Base-by-base conservation (phyloP, 2,797 vertebrate species). In the Neomorphus geoffroyi region DNA sequence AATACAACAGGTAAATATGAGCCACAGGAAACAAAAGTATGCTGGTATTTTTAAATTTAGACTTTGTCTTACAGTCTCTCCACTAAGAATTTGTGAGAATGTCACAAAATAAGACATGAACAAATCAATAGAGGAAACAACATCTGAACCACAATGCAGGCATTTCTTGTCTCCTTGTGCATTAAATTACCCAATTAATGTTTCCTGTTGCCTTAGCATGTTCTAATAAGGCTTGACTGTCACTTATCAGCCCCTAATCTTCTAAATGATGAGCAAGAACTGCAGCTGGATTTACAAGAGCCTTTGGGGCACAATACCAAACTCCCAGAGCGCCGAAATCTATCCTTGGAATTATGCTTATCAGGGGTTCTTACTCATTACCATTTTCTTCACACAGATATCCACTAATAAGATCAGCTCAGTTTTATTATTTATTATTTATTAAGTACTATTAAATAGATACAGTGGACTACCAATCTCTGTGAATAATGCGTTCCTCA, bases 121-220 rank as follows among this genome's bases (percentile, higher is more conserved):
- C 10, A 50, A 80, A 92, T 94, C 88, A 90, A 93, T 93, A 96
- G 71, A 97, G 74, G 54, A 96, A 85, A 46, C 72, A 92, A 62
- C 48, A 75, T 70, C 96, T 95, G 92, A 95, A 85, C 91, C 91
- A 93, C 93, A 92, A 94, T 94, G 83, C 86, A 96, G 94, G 91
- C 89, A 78, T 94, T 61, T 92, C 48, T 92, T 96, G 77, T 95
- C 94, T 97, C 79, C 90, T 84, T 92, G 86, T 94, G 92, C 88
- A 93, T 95, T 93, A 96, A 94, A 95, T 97, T 95, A 96, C 85
- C 92, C 95, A 96, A 96, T 97, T 97, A 97, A 91, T 85, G 93
- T 91, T 96, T 96, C 79, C 81, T 73, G 61, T 95, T 95, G 83
- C 95, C 79, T 96, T 89, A 96, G 88, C 62, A 90, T 86, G 92